phyloP scores from a whole-genome alignment of 2,888 invertebrate genomes.

The Latrodectus elegans region DNA sequence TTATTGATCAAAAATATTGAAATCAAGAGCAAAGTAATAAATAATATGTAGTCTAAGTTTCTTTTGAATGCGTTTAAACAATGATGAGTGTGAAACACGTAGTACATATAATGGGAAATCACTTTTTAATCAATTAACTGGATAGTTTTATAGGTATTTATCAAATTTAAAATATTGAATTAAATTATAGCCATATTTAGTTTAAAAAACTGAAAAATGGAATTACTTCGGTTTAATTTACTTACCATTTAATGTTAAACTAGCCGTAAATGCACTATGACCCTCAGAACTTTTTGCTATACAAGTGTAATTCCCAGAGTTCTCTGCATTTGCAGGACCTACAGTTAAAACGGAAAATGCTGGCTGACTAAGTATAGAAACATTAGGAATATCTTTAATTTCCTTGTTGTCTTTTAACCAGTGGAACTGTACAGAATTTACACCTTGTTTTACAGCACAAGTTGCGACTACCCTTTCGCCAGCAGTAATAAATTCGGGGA shows the following conservation, averaged over 20 bases:
- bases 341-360: slow-evolving; percentile 64
- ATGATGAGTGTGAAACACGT: too few species aligned
- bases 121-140: too few species aligned
- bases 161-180: too few species aligned
- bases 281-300: slow-evolving; percentile 37
- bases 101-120: too few species aligned
- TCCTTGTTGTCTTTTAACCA: slow-evolving; percentile 77
- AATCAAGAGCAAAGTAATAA: too few species aligned
- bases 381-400: slow-evolving; percentile 25
- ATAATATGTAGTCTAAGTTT: too few species aligned
- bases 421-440: slow-evolving; percentile 90
- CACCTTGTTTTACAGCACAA: slow-evolving; percentile 92
- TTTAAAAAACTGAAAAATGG: too few species aligned
- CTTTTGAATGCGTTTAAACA: too few species aligned
- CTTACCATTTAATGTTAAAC: slow-evolving; percentile 53
- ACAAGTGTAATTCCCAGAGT: slow-evolving; percentile 64
- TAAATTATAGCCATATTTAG: too few species aligned
- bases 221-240: too few species aligned
- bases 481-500: slow-evolving; percentile 86
- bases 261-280: slow-evolving; percentile 37
- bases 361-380: slow-evolving; percentile 42
- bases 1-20: too few species aligned
- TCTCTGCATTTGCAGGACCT: slow-evolving; percentile 45
- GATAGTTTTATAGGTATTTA: too few species aligned
- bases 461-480: slow-evolving; percentile 91